Percentiles rank a stretch among this genome's conserved stretches.
phyloP scores from a whole-genome alignment of 2,888 invertebrate species.

The Erannis defoliaria region DNA sequence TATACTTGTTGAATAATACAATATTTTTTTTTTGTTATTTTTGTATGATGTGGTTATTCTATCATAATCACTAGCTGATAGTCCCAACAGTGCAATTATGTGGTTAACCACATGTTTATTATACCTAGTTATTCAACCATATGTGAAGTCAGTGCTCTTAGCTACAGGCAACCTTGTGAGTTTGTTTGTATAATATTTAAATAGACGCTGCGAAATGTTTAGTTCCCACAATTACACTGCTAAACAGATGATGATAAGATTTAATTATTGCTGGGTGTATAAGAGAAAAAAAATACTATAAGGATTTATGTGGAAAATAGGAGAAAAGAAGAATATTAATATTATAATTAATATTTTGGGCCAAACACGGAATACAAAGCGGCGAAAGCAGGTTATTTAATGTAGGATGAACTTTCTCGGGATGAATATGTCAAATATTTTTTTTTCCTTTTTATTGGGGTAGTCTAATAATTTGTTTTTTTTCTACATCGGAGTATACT shows the following conservation, averaged over 20 bases:
- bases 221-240: conserved; percentile 1
- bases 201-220: conserved; percentile 10
- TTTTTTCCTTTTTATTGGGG: neutral
- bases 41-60: conserved; percentile 4
- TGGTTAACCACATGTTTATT: conserved; percentile 14
- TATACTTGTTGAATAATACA: too few species aligned
- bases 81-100: neutral
- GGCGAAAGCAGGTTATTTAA: too few species aligned
- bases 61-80: conserved; percentile 3
- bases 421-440: too few species aligned
- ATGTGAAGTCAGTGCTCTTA: conserved; percentile 7
- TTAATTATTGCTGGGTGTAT: neutral
- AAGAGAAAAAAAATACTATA: too few species aligned
- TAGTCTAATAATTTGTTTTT: neutral
- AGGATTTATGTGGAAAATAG: too few species aligned
- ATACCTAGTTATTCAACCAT: neutral
- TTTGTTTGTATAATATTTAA: conserved; percentile 13
- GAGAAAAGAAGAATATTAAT: too few species aligned
- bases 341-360: too few species aligned
- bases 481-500: neutral
- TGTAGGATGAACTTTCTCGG: too few species aligned
- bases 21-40: too few species aligned
- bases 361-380: too few species aligned
- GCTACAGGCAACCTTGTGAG: conserved; percentile 1
- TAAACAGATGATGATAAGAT: neutral